Base-by-base conservation (phyloP, 1,140 invertebrate genomes). In the Aphidius ervi region DNA sequence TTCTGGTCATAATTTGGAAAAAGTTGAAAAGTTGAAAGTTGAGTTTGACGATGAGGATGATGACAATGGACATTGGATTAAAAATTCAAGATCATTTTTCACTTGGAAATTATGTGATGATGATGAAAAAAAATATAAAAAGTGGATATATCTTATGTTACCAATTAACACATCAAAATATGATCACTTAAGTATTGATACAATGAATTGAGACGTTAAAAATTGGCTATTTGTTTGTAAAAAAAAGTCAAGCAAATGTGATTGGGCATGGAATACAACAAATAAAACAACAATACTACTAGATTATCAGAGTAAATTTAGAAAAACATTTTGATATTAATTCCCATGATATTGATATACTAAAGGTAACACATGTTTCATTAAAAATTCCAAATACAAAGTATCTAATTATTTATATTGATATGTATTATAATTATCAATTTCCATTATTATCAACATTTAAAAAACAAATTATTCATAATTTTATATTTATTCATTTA, bases 141-240 rank as follows among this genome's bases (percentile, higher is more conserved):
- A 70, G 54, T 67, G 74, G 31, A 39, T 85, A 49, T 78, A 85
- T 70, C 74, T 88, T 46, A 88, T 87, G 85, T 82, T 88, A 65
- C 79, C 84, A 59, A 65, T 88, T 3, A 72, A 78, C 6, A 71
- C 74, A 48, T 75, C 80, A 54, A 58, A 62, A 23, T 62, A 58
- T 56, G 70, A 79, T 62, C 65, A 64, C 50, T 31, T 82, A 42
- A 72, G 72, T 40, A 78, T 90, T 7, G 82, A 88, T 66, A 74
- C 83, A 4, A 70, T 84, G 3, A 86, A 88, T 72, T 78, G 89
- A 6, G 82, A 86, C 64, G 79, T 81, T 16, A 82, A 76, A 49
- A 85, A 90, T 65, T 92, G 89, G 89, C 71, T 91, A 20, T 92
- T 87, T 70, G 86, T 84, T 20, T 92, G 89, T 71, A 80, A 82